These are phyloP conservation scores for Kryptolebias marmoratus DNA, from an alignment of 2,113 vertebrate genomes.

Conservation along the genomic window DNA sequence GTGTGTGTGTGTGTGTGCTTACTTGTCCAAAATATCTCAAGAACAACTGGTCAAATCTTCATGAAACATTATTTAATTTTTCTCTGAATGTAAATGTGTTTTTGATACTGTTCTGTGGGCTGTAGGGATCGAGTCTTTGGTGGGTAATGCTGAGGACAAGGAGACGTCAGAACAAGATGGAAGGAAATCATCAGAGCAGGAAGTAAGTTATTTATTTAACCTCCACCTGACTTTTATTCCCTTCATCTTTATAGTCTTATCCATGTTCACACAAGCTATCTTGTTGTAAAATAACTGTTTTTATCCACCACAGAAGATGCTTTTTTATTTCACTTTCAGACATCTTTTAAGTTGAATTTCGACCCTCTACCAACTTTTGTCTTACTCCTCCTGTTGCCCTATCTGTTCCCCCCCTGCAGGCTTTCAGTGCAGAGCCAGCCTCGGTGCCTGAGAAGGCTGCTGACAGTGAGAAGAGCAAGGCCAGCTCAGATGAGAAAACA, in stretches of 20 bases:
- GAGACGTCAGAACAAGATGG: slow-evolving; percentile 80
- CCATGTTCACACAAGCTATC: slow-evolving; percentile 23
- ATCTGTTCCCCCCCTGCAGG: slow-evolving; percentile 54
- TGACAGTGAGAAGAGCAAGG: slow-evolving; percentile 76
- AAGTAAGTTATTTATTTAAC: slow-evolving; percentile 72
- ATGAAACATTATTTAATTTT: neutral
- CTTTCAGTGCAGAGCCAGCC: slow-evolving; percentile 61
- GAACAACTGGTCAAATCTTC: too few relatives aligned
- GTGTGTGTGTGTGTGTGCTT: neutral
- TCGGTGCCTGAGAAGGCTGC: slow-evolving; percentile 70
- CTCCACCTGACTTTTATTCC: slow-evolving; percentile 1
- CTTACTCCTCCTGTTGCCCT: slow-evolving; percentile 4
- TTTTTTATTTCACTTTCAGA: slow-evolving; percentile 27
- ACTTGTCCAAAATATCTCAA: neutral
- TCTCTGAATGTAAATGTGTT: neutral
- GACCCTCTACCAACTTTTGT: slow-evolving; percentile 25
- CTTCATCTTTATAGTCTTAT: slow-evolving; percentile 13
- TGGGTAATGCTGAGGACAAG: slow-evolving; percentile 85
- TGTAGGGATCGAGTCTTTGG: slow-evolving; percentile 82
- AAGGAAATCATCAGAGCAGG: slow-evolving; percentile 80
- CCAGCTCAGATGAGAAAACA: slow-evolving; percentile 76
- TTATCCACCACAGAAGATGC: slow-evolving; percentile 8
- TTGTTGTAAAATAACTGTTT: slow-evolving; percentile 14
- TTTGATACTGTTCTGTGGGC: slow-evolving; percentile 17
- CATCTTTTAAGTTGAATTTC: slow-evolving; percentile 36